Evolutionary conservation across 1,140 invertebrate genomes (phyloP), one percentile per base, ranked within the genome.

Genomic region (Caenorhabditis remanei): DNA sequence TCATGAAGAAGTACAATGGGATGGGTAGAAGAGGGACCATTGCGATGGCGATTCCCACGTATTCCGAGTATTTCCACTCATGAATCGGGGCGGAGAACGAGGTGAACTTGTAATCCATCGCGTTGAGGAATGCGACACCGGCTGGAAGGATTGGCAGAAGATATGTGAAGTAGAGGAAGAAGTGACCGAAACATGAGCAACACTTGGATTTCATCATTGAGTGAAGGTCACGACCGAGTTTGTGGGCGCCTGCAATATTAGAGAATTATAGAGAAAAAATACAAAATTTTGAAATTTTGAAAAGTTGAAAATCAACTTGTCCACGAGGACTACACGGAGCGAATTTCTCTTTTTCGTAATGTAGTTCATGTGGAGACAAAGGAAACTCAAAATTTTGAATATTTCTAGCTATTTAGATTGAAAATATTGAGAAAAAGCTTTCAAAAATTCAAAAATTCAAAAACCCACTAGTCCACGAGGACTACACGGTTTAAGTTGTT

Each of bases 171-270:
- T 89, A 88, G 4, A 92, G 88, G 40, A 92, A 43, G 48, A 88
- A 85, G 58, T 92, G 90, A 32, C 91, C 91, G 21, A 93, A 56
- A 82, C 91, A 92, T 90, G 91, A 92, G 84, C 91, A 92, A 63
- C 88, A 91, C 40, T n/a, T 84, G 4, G 65, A 67, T 50, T 56
- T 75, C 53, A 92, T 56, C 92, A 92, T 93, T 16, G 86, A 56
- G 63, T 85, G 83, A n/a, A 92, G 88, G 67, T 92, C 91, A 53
- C 84, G 91, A 24, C 92, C 91, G 11, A 92, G 87, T 8, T 84
- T 79, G 67, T 92, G 92, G 21, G 91, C 91, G 84, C 90, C 90
- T 90, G 65, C 79, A 88, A 89, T 19, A 11, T 11, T 14, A 85
- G 40, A 56, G 56, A n/a, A 48, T 24, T 61, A 19, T 55, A 43